Evolutionary conservation across 1,140 invertebrate genomes (phyloP).

Genomic region (Drosophila parvula): DNA sequence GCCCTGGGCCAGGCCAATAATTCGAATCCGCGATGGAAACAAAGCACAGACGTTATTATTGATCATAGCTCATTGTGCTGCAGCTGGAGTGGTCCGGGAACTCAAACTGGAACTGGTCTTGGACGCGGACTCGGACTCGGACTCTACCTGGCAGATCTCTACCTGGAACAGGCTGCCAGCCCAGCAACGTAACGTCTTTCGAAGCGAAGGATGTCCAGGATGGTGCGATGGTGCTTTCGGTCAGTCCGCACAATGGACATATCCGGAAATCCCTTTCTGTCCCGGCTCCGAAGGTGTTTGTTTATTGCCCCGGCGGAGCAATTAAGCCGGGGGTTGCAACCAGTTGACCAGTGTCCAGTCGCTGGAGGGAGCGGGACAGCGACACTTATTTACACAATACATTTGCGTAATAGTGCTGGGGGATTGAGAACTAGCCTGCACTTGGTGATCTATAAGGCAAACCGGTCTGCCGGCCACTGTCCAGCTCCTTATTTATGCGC

Average conservation of each 20-base stretch:
- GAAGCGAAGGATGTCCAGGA: conserved; percentile 13
- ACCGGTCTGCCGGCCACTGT: conserved; percentile 49
- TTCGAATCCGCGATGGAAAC: conserved; percentile 36
- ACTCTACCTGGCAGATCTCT: conserved; percentile 22
- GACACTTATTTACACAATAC: conserved; percentile 63
- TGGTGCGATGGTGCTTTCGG: conserved; percentile 47
- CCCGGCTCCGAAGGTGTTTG: conserved; percentile 53
- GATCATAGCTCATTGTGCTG: conserved; percentile 49
- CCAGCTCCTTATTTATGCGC: conserved; percentile 64
- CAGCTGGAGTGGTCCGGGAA: conserved; percentile 50
- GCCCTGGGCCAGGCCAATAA: conserved; percentile 51
- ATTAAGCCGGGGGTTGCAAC: conserved; percentile 64
- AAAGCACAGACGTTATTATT: conserved; percentile 50
- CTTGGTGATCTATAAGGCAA: conserved; percentile 57
- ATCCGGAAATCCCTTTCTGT: conserved; percentile 50
- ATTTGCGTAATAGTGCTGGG: conserved; percentile 58
- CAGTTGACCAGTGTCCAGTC: conserved; percentile 59
- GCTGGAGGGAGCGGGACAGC: conserved; percentile 28
- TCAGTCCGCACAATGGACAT: conserved; percentile 38
- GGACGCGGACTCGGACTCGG: not conserved
- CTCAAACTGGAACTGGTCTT: conserved; percentile 23
- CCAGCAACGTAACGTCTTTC: conserved; percentile 57
- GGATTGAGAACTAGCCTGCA: conserved; percentile 23
- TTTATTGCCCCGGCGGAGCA: conserved; percentile 56
- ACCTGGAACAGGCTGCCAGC: conserved; percentile 20